These are phyloP conservation scores for Lepidocyrtoides sp. DNA, from an alignment of 2,888 invertebrate species.

Conservation along the genomic window DNA sequence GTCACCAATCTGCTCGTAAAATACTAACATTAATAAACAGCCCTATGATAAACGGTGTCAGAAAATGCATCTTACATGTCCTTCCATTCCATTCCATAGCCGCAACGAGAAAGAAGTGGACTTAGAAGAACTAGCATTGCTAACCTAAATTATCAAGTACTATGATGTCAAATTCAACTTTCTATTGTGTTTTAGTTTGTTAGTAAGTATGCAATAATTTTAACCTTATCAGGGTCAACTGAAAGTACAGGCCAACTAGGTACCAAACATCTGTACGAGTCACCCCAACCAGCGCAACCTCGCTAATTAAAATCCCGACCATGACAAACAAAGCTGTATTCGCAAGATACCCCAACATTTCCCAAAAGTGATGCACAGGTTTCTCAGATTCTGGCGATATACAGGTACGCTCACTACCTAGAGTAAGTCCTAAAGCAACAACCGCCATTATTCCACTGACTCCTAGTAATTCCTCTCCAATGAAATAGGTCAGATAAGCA, in stretches of 20 bases:
- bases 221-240: slow-evolving; percentile 86
- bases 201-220: not conserved
- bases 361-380: slow-evolving; percentile 87
- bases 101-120: slow-evolving; percentile 88
- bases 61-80: slow-evolving; percentile 86
- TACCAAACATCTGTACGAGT: slow-evolving; percentile 88
- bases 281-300: slow-evolving; percentile 87
- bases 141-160: slow-evolving; percentile 86
- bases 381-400: slow-evolving; percentile 87
- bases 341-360: slow-evolving; percentile 87
- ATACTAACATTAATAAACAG: not conserved
- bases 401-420: slow-evolving; percentile 86
- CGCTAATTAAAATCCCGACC: slow-evolving; percentile 89
- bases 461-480: slow-evolving; percentile 85
- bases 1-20: slow-evolving; percentile 87
- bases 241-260: slow-evolving; percentile 87
- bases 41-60: slow-evolving; percentile 35
- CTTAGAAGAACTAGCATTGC: slow-evolving; percentile 88
- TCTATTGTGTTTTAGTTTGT: not conserved
- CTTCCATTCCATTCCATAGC: slow-evolving; percentile 89
- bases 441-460: slow-evolving; percentile 87
- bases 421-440: slow-evolving; percentile 87
- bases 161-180: not conserved
- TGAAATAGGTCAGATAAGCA: slow-evolving; percentile 87
- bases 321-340: slow-evolving; percentile 89